These are phyloP conservation scores for Pelochelys cantorii DNA, from an alignment of 2,797 vertebrate genomes.

Conservation along the genomic window DNA sequence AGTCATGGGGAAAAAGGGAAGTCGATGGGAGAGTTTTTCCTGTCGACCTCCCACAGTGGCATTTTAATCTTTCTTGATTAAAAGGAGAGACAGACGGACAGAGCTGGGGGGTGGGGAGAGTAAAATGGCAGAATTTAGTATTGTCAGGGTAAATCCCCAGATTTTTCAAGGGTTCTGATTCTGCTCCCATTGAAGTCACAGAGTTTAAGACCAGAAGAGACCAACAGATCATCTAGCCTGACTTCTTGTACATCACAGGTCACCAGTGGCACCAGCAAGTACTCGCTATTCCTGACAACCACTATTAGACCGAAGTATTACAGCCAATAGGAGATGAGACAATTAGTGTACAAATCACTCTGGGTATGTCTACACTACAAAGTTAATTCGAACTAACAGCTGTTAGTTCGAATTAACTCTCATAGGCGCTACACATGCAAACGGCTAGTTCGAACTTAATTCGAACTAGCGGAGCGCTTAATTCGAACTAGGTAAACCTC, in stretches of 20 bases:
- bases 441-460: no score
- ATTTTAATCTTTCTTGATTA: no score
- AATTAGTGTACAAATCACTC: background rate
- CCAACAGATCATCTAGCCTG: background rate
- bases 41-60: no score
- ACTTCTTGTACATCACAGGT: background rate
- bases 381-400: no score
- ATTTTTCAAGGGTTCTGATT: background rate
- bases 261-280: background rate
- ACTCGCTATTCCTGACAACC: background rate
- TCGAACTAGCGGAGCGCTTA: no score
- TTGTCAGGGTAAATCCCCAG: background rate
- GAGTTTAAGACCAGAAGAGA: background rate
- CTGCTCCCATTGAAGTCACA: background rate
- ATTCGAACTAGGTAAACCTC: no score
- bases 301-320: background rate
- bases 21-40: no score
- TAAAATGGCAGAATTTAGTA: background rate
- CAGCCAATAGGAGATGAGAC: background rate
- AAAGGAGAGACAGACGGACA: background rate
- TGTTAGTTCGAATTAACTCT: no score
- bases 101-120: background rate
- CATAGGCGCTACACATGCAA: no score
- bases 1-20: no score
- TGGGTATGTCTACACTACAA: no score